These are phyloP conservation scores for Trachythela sp. DNA, from an alignment of 64 coral and sea anemone genomes.

Conservation along the genomic window DNA sequence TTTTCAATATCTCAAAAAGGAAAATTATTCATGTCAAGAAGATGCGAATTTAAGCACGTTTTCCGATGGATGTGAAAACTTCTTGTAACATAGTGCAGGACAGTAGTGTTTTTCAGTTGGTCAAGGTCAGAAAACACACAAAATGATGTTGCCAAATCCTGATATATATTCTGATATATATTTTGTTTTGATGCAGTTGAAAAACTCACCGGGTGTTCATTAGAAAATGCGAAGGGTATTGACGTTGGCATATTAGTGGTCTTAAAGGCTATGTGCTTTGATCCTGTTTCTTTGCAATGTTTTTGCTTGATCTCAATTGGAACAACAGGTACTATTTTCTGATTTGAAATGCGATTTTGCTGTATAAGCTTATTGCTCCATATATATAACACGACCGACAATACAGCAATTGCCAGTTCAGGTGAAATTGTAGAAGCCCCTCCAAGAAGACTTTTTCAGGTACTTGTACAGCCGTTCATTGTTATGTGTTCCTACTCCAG, in stretches of 20 bases:
- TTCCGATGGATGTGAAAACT: neutral
- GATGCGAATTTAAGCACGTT: neutral
- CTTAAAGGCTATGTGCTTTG: no score
- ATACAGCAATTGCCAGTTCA: slow-evolving; percentile 49
- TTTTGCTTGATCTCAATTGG: neutral
- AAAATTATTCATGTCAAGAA: slow-evolving; percentile 15
- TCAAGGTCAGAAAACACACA: neutral
- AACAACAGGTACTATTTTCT: neutral
- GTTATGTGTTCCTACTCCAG: slow-evolving; percentile 42
- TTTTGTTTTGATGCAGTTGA: neutral
- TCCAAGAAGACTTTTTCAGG: slow-evolving; percentile 44
- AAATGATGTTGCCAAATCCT: no score
- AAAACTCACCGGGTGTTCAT: neutral
- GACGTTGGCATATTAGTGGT: neutral
- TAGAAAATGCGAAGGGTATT: no score
- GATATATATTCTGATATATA: neutral
- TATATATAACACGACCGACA: slow-evolving; percentile 32
- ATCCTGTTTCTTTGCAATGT: neutral
- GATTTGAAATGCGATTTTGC: neutral
- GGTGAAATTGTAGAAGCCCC: slow-evolving; percentile 31
- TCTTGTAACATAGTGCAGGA: neutral
- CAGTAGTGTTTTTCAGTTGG: neutral
- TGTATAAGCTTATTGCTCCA: slow-evolving; percentile 21
- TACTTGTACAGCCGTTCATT: slow-evolving; percentile 42
- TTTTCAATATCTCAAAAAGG: neutral